Conservation (phyloP, 2,113 vertebrate genomes). For the Ptychochromis oligacanthus region DNA sequence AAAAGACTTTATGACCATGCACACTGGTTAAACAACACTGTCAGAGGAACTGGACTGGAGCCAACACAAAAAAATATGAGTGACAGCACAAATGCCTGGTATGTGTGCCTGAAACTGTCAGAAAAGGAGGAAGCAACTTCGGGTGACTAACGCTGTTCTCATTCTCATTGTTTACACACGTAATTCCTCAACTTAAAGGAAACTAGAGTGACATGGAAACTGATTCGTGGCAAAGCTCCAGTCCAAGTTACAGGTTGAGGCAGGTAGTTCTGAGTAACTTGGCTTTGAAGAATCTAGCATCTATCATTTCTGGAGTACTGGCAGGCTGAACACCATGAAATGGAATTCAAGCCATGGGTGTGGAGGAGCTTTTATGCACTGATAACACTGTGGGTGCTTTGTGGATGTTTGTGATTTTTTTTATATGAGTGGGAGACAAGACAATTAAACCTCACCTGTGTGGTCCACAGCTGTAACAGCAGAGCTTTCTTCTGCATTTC, state of each 20-base stretch:
- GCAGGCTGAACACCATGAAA: neutral
- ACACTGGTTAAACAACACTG: neutral
- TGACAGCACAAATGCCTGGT: neutral
- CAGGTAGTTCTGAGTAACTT: slow-evolving; percentile 33
- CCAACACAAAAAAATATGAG: neutral
- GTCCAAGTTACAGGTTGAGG: slow-evolving; percentile 37
- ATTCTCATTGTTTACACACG: neutral
- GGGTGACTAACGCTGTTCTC: neutral
- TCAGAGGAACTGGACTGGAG: neutral
- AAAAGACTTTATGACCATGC: neutral
- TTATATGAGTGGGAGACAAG: neutral
- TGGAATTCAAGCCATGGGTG: slow-evolving; percentile 40
- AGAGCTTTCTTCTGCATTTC: slow-evolving; percentile 81
- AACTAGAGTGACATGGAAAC: neutral
- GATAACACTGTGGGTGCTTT: neutral
- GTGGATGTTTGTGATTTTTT: slow-evolving; percentile 11
- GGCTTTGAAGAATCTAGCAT: slow-evolving; percentile 7
- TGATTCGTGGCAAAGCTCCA: neutral
- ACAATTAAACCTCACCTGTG: slow-evolving; percentile 75
- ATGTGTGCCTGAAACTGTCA: neutral
- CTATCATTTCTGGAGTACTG: slow-evolving; percentile 3
- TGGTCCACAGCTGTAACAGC: slow-evolving; percentile 86
- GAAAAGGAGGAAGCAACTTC: neutral
- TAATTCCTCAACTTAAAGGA: neutral
- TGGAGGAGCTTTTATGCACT: slow-evolving; percentile 4